Base-by-base conservation (phyloP, 2,888 invertebrate genomes). In the Dasysyrphus tricinctus region DNA sequence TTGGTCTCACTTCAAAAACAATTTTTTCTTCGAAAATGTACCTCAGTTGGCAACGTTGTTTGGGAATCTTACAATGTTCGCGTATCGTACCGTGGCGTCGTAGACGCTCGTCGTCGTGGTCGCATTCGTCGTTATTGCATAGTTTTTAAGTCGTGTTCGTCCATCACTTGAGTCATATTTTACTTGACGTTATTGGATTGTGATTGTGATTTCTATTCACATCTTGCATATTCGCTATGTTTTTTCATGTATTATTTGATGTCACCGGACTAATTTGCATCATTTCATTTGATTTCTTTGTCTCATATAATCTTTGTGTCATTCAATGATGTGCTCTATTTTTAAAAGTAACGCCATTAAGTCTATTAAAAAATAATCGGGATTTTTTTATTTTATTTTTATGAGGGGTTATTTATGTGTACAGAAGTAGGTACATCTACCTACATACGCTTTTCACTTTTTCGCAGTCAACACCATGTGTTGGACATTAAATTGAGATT, bases 191-290 rank as follows among this genome's bases (percentile, higher is more conserved):
- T 80, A 80, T 76, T 51, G 76, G 51, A 42, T 57, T 78, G 74
- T 76, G 49, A 76, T 80, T 76, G 73, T 76, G 44, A 76, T 84
- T 84, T 80, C 84, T 80, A 80, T 84, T 80, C 76, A 47, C 47
- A 76, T 65, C 70, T 72, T 70, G 80, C 80, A 72, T 32, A 80
- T 65, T 37, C 39, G 51, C 80, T 34, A 51, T 70, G 29, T 24
- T 42, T 4, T 57, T 0, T 24, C 14, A 19, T 59, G 19, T 16
- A 70, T 72, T 16, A 70, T 72, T 83, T 80, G 70, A 75, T 83
- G 83, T 83, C 75, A 75, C 75, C 65, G 80, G 49, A 70, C 69
- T 83, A 63, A 56, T 74, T 83, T 80, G 79, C 83, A 70, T 75
- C 70, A 70, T 56, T 75, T 78, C 59, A 37, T 74, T 56, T 69